Base-by-base conservation (phyloP, 2,888 invertebrate genomes). In the Agonopterix alstromeriana region DNA sequence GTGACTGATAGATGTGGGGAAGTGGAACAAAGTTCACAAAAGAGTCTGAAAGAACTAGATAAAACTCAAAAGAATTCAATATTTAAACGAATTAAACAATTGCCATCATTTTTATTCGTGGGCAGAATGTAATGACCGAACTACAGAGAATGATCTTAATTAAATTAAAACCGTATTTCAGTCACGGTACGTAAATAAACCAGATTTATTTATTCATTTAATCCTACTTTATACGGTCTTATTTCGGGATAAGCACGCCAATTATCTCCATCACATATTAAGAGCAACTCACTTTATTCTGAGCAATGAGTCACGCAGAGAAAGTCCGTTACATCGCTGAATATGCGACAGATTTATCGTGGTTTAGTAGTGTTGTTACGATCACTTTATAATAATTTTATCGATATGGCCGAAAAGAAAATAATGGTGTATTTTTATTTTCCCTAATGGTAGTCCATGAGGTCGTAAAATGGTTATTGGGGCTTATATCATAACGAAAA, bases 311-410 rank as follows among this genome's bases (percentile, higher is more conserved):
- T 83, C 83, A 82, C 77, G 67, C 69, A 70, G 82, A 82, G 86
- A 86, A 86, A 87, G 85, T 83, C 81, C 73, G 85, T 84, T 86
- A 84, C 86, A 82, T 82, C 82, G 85, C 81, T 86, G 87, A 88
- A 88, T 86, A 86, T 82, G 82, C 83, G 87, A 86, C 87, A 86
- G 87, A 88, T 88, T 88, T 88, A 88, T 87, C 79, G 86, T 63
- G 76, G 76, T 77, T 73, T 65, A 48, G 42, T 79, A 82, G 84
- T 60, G 82, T 56, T 67, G 81, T 38, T 38, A 38, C 38, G 38
- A 38, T 9, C 38, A n/a, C 38, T n/a, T n/a, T n/a, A 38, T 9
- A 38, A 38, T 38, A 38, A 38, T 38, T 38, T 38, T 38, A 38
- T 38, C 38, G 38, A 38, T 38, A 38, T 4, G 3, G n/a, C 38